Evolutionary conservation across 2,113 vertebrate genomes (phyloP), one percentile per base, ranked within the genome.

Genomic region (Percopsis transmontana): DNA sequence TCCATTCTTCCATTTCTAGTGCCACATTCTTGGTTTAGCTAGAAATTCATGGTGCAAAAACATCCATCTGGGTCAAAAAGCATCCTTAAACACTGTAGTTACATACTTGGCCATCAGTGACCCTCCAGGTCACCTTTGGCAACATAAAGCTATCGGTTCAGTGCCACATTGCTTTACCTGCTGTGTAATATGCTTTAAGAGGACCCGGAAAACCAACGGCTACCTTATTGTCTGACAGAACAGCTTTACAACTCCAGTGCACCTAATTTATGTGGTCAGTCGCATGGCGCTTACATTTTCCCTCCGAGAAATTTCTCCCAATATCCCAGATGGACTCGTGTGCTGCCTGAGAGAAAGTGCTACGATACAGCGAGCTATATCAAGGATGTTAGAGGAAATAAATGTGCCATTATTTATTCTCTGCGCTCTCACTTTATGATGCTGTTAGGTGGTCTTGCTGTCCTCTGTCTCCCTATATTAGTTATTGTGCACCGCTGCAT

Each of bases 381-480:
- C 41, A 69, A 47, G 66, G 55, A 42, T 8, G 68, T 77, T 74
- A 8, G 47, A 85, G 69, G 83, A 86, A 85, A 83, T 82, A 78
- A 84, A 65, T 69, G 58, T 77, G 85, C 58, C 83, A 86, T 91
- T 90, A 89, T 90, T 89, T 85, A 89, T 90, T 79, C 59, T 76
- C 72, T 63, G 54, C 40, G 78, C 77, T 72, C 77, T 81, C 70
- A 83, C 80, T 89, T 88, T 89, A 88, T 89, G 79, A 87, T 79
- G 85, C 74, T 11, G 81, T 79, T 76, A 82, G 84, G 63, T 76
- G 72, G 77, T 81, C 79, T 73, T 72, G 70, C 69, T 82, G 77
- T 85, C 80, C 79, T 80, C 82, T 82, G 71, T 87, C 79, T 74
- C 61, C 70, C 76, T 90, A 87, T 88, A 88, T 88, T 80, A 80